Conservation (phyloP, 2,113 vertebrate species). For the Macquaria australasica region DNA sequence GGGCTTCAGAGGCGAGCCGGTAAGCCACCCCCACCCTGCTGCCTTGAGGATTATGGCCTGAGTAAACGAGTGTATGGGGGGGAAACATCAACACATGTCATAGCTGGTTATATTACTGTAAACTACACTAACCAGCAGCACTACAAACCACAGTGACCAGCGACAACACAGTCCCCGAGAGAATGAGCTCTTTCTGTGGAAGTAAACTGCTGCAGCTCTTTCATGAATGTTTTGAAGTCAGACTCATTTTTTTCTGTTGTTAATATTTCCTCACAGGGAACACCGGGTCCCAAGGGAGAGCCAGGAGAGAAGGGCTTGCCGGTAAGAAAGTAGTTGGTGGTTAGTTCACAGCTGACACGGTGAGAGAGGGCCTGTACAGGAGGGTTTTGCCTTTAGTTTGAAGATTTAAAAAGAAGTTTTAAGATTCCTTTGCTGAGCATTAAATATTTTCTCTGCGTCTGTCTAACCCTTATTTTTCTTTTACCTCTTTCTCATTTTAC, state of each 20-base stretch:
- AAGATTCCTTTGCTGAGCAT: constrained; percentile 35
- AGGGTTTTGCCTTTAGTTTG: constrained; percentile 23
- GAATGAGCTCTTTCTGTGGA: constrained; percentile 9
- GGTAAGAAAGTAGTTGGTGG: constrained; percentile 86
- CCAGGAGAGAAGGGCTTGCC: constrained; percentile 92
- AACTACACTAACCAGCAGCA: constrained; percentile 65
- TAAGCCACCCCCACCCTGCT: constrained; percentile 74
- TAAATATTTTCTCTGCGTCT: constrained; percentile 53
- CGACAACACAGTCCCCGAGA: not conserved
- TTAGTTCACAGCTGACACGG: constrained; percentile 18
- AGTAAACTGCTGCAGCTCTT: constrained; percentile 27
- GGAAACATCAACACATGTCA: constrained; percentile 63
- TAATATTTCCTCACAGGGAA: constrained; percentile 83
- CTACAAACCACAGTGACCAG: constrained; percentile 38
- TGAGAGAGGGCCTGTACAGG: not conserved
- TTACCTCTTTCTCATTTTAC: constrained; percentile 72
- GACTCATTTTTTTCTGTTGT: constrained; percentile 18
- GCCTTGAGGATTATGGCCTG: constrained; percentile 22
- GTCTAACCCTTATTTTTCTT: constrained; percentile 74
- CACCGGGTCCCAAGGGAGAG: constrained; percentile 90
- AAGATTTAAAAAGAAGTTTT: constrained; percentile 11
- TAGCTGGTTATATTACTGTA: constrained; percentile 53
- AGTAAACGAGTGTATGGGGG: constrained; percentile 13
- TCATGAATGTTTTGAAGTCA: constrained; percentile 5
- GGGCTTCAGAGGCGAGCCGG: constrained; percentile 88